phyloP scores from a whole-genome alignment of 2,797 vertebrate species.

The Benthosema pterotum region DNA sequence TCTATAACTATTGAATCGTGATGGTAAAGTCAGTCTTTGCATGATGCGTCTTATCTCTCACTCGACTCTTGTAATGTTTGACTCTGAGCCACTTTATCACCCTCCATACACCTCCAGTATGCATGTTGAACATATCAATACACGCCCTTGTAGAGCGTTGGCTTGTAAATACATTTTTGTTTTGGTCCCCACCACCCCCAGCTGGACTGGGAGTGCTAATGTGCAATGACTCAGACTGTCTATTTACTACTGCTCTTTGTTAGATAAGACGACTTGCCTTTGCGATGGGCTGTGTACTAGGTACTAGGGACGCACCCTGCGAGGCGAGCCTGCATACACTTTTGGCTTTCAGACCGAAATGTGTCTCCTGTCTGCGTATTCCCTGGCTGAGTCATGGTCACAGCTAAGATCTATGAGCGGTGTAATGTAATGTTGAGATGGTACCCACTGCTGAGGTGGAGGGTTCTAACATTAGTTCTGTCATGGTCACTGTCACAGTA shows the following conservation, averaged over 20 bases:
- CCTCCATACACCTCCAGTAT: slow-evolving; percentile 34
- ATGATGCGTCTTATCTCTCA: slow-evolving; percentile 25
- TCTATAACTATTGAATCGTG: too few species aligned
- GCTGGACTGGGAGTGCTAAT: slow-evolving; percentile 5
- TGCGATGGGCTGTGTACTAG: background rate
- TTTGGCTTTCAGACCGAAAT: slow-evolving; percentile 25
- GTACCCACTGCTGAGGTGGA: slow-evolving; percentile 67
- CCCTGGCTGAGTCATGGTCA: slow-evolving; percentile 48
- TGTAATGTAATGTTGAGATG: slow-evolving; percentile 60
- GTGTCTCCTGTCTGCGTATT: background rate
- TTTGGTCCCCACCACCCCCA: background rate
- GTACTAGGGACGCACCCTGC: too few species aligned
- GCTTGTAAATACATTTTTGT: slow-evolving; percentile 9
- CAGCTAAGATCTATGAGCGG: slow-evolving; percentile 36
- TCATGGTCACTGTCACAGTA: slow-evolving; percentile 60
- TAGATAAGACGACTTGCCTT: slow-evolving; percentile 2
- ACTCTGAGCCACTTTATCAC: slow-evolving; percentile 53
- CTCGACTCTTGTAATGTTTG: slow-evolving; percentile 21
- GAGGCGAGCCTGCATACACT: too few species aligned
- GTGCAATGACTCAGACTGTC: slow-evolving; percentile 3
- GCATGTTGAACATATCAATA: slow-evolving; percentile 4
- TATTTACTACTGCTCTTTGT: slow-evolving; percentile 16
- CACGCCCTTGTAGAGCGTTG: background rate
- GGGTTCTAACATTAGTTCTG: slow-evolving; percentile 73
- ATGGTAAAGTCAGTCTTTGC: background rate